Conservation (phyloP, 1,140 invertebrate species). For the Calliopsis andreniformis region DNA sequence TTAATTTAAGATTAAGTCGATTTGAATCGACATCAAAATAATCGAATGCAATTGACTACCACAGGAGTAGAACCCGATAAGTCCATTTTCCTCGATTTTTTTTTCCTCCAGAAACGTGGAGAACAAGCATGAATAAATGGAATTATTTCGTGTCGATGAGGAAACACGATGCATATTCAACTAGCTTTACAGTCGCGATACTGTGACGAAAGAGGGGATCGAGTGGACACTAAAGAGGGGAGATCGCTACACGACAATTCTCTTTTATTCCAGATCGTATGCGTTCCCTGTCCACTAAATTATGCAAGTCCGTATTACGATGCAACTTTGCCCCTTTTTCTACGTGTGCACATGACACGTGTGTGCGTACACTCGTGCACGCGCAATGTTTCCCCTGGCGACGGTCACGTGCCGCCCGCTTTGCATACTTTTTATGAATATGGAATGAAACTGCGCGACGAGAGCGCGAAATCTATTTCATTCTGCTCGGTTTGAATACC, state of each 20-base stretch:
- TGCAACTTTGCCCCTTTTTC: conserved; percentile 22
- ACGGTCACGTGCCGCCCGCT: background rate
- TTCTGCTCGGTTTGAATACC: background rate
- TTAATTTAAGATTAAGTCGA: no score
- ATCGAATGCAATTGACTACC: no score
- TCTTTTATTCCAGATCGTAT: conserved; percentile 10
- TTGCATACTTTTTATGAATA: conserved; percentile 4
- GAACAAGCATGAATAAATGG: conserved; percentile 31
- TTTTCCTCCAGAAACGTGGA: background rate
- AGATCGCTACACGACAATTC: background rate
- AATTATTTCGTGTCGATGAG: conserved; percentile 55
- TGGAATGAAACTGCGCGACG: background rate
- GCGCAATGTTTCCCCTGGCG: conserved; percentile 8
- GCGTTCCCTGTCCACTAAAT: conserved; percentile 7
- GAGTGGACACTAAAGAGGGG: background rate
- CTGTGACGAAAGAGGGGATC: background rate
- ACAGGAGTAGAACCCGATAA: no score
- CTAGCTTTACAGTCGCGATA: conserved; percentile 41
- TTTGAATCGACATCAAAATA: background rate
- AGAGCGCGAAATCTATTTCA: background rate
- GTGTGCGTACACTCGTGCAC: background rate
- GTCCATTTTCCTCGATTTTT: no score
- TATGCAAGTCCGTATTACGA: conserved; percentile 36
- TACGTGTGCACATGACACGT: no score
- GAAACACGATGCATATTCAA: conserved; percentile 51